A percentile compares a stretch with the other conserved stretches of the same genome.
Evolutionary conservation across 1,140 invertebrate species (phyloP).

Genomic region (Drosophila virilis): DNA sequence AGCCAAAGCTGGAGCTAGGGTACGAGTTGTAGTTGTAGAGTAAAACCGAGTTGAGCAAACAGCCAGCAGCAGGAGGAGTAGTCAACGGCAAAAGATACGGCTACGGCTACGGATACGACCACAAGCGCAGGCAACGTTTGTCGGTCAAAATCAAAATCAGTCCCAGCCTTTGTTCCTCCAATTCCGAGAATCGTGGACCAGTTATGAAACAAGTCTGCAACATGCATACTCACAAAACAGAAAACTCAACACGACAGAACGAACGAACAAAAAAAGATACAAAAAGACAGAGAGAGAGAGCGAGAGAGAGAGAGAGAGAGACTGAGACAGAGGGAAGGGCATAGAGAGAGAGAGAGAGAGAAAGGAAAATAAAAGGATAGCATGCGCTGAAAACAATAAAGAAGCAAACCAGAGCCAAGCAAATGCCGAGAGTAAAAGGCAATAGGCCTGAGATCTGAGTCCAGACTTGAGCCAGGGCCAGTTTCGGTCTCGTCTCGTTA

Average conservation of each 20-base stretch:
- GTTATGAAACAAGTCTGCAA: conserved; percentile 83
- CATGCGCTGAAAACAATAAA: conserved; percentile 68
- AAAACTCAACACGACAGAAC: conserved; percentile 5
- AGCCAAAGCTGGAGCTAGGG: conserved; percentile 8
- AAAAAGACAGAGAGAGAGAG: background rate
- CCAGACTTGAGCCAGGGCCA: conserved; percentile 34
- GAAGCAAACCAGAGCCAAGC: conserved; percentile 66
- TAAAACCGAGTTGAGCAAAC: conserved; percentile 53
- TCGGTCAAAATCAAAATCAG: conserved; percentile 84
- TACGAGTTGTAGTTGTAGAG: conserved; percentile 43
- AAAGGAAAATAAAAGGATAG: conserved; percentile 21
- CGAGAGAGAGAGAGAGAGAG: conserved; percentile 13
- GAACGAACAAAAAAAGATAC: background rate
- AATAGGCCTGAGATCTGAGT: conserved; percentile 16
- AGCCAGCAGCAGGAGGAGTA: conserved; percentile 48
- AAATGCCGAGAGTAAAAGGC: conserved; percentile 35
- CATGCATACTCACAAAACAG: conserved; percentile 61
- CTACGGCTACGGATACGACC: background rate
- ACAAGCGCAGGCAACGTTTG: conserved; percentile 76
- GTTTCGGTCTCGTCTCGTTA: conserved; percentile 67
- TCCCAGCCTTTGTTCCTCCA: conserved; percentile 78
- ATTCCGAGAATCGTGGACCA: conserved; percentile 82
- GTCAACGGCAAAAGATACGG: conserved; percentile 40
- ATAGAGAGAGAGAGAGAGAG: conserved; percentile 1
- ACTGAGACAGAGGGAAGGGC: conserved; percentile 3